These are phyloP conservation scores for Scatophagus argus DNA, from an alignment of 2,113 vertebrate genomes.

Conservation along the genomic window DNA sequence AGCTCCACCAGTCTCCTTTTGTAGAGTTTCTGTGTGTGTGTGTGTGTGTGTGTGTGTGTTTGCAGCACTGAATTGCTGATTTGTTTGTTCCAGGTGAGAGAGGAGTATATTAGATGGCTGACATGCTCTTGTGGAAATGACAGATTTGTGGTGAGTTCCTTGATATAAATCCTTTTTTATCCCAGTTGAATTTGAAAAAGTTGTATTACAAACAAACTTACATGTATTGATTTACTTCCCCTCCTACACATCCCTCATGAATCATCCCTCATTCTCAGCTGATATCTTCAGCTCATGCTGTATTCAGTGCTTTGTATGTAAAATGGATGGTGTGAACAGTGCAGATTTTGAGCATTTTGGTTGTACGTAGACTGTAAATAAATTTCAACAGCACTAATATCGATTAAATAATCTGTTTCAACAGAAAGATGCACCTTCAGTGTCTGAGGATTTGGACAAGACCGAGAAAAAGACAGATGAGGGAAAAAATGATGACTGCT, in stretches of 20 bases:
- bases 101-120: slow-evolving; percentile 67
- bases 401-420: slow-evolving; percentile 9
- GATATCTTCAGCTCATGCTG: no score
- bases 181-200: not conserved
- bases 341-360: not conserved
- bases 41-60: no score
- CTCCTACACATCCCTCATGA: no score
- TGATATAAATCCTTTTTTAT: not conserved
- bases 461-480: slow-evolving; percentile 7
- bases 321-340: not conserved
- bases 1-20: not conserved
- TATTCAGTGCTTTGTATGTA: not conserved
- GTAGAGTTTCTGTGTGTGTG: not conserved
- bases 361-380: not conserved
- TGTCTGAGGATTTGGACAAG: slow-evolving; percentile 60
- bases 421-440: slow-evolving; percentile 47
- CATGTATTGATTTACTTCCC: not conserved
- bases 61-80: not conserved
- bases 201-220: not conserved
- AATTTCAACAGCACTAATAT: not conserved
- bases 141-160: slow-evolving; percentile 40
- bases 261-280: no score
- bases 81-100: slow-evolving; percentile 52
- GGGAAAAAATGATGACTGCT: not conserved
- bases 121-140: slow-evolving; percentile 41